Conservation (phyloP, 2,797 vertebrate genomes). For the Sitta carolinensis region DNA sequence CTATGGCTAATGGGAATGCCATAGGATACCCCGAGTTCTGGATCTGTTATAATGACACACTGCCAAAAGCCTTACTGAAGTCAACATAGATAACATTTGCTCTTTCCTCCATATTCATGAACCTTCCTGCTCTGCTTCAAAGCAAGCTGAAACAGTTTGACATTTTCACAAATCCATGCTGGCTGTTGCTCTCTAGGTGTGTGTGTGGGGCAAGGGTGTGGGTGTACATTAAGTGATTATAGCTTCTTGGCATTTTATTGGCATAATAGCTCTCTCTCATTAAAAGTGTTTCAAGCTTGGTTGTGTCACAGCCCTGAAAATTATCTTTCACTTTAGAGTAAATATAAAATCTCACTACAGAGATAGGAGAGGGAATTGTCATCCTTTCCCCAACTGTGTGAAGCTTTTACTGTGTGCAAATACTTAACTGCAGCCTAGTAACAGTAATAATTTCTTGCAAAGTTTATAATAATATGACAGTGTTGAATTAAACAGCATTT, state of each 20-base stretch:
- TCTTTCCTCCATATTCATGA: not conserved
- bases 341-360: not conserved
- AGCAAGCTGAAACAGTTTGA: not conserved
- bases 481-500: not conserved
- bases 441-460: not conserved
- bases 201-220: accelerated
- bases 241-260: not conserved
- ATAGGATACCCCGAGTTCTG: not conserved
- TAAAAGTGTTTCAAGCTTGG: not conserved
- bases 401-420: not conserved
- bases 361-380: not conserved
- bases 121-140: not conserved
- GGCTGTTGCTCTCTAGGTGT: not conserved
- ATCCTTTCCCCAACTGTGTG: not conserved
- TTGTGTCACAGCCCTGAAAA: not conserved
- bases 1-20: not conserved
- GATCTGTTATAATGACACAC: not conserved
- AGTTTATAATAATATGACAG: not conserved
- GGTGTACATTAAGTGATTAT: not conserved
- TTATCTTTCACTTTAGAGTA: not conserved
- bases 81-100: not conserved
- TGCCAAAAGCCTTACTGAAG: not conserved
- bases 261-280: not conserved
- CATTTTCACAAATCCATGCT: not conserved
- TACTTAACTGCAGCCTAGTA: not conserved